Percentiles rank a stretch among this genome's conserved stretches.
Evolutionary conservation across 2,888 invertebrate genomes (phyloP).

Genomic region (Syrista parreyssii): DNA sequence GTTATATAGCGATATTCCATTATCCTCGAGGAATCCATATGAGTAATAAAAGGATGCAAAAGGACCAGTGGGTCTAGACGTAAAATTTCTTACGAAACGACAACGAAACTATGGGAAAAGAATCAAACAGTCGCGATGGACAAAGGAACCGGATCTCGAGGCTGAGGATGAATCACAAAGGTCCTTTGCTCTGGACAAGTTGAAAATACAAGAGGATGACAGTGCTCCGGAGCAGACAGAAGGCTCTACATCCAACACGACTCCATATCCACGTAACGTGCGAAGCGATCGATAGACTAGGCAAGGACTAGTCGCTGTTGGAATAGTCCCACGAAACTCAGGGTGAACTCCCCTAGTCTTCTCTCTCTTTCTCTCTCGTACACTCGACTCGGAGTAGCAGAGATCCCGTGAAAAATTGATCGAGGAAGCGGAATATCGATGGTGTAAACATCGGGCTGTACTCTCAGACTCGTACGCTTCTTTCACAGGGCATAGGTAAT

Average conservation of each 20-base stretch:
- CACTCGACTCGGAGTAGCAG: background rate
- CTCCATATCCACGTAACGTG: background rate
- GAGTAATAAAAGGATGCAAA: background rate
- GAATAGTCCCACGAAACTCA: background rate
- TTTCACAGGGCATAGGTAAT: background rate
- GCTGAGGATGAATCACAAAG: background rate
- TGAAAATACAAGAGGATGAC: background rate
- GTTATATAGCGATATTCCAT: background rate
- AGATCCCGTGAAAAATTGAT: background rate
- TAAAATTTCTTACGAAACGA: background rate
- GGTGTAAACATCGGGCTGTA: background rate
- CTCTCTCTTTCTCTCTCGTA: background rate
- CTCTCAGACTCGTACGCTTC: background rate
- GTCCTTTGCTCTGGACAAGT: background rate
- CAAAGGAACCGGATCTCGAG: background rate
- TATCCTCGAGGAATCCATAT: background rate
- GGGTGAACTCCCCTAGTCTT: background rate
- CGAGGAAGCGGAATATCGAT: background rate
- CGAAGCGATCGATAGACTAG: background rate
- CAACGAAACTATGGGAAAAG: background rate
- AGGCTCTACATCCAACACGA: background rate
- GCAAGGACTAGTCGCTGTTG: background rate
- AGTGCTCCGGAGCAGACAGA: background rate
- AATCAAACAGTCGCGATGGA: background rate
- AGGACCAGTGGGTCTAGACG: background rate